These are phyloP conservation scores for Syngnathus acus DNA, from an alignment of 2,797 vertebrate genomes.

Conservation along the genomic window DNA sequence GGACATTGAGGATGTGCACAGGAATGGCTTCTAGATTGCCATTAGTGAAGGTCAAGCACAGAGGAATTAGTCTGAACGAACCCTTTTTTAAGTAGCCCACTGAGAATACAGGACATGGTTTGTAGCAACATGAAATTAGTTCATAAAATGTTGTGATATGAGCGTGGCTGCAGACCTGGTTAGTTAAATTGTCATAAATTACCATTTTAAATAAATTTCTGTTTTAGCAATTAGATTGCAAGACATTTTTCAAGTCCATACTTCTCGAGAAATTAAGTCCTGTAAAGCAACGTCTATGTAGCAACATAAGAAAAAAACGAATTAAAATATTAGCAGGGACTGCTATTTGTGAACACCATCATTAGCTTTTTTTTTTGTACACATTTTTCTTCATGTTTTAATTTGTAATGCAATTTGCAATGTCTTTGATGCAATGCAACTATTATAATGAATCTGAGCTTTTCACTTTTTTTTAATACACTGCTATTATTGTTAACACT, in stretches of 20 bases:
- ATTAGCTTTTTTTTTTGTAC: not conserved
- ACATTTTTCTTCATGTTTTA: not conserved
- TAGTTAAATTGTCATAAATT: not conserved
- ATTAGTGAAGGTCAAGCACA: constrained; percentile 34
- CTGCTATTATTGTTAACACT: not conserved
- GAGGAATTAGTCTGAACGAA: constrained; percentile 44
- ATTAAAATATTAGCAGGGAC: not conserved
- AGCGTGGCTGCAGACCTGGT: constrained; percentile 6
- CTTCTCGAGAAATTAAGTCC: not conserved
- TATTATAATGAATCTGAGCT: not conserved
- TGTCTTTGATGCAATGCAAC: not conserved
- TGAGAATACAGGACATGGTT: constrained; percentile 36
- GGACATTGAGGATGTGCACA: constrained; percentile 15
- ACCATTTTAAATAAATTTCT: not conserved
- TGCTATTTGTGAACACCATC: not conserved
- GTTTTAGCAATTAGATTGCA: not conserved
- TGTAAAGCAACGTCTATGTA: not conserved
- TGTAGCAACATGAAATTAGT: constrained; percentile 52
- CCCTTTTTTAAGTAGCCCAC: constrained; percentile 51
- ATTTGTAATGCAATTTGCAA: too few relatives aligned
- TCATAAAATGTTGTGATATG: constrained; percentile 35
- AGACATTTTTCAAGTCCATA: not conserved
- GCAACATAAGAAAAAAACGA: not conserved
- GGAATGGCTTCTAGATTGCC: constrained; percentile 52
- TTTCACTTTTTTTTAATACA: not conserved